Percentiles rank a stretch among this genome's conserved stretches.
These are phyloP conservation scores for Onychostoma macrolepis DNA, from an alignment of 2,113 vertebrate species.

Conservation along the genomic window DNA sequence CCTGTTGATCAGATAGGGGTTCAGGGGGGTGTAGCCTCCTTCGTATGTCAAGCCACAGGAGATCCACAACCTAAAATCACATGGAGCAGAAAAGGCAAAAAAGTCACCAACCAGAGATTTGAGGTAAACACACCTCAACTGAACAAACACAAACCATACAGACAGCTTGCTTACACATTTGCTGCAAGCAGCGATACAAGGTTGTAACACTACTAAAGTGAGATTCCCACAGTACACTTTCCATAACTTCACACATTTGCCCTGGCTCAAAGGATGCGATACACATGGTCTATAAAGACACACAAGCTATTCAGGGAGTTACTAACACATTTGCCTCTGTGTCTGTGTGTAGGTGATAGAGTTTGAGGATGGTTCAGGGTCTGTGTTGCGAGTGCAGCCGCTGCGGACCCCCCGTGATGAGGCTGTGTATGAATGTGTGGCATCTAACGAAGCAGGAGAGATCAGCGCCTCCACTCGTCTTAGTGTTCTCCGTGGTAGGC, in stretches of 20 bases:
- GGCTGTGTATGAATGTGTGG: slow-evolving; percentile 97
- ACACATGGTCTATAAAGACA: background rate
- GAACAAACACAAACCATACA: background rate
- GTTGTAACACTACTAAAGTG: slow-evolving; percentile 27
- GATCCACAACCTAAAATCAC: slow-evolving; percentile 97
- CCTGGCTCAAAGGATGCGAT: background rate
- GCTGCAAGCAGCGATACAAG: background rate
- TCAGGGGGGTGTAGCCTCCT: slow-evolving; percentile 95
- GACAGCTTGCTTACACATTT: slow-evolving; percentile 1
- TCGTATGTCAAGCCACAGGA: slow-evolving; percentile 95
- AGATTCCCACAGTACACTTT: background rate
- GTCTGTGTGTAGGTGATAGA: slow-evolving; percentile 93
- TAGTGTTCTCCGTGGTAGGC: slow-evolving; percentile 92
- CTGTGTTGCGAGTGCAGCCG: slow-evolving; percentile 97
- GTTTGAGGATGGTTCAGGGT: slow-evolving; percentile 98
- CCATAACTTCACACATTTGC: slow-evolving; percentile 17
- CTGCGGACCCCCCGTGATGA: slow-evolving; percentile 95
- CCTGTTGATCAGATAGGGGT: slow-evolving; percentile 95
- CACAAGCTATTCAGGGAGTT: background rate
- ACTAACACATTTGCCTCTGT: slow-evolving; percentile 47
- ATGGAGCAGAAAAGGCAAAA: slow-evolving; percentile 99
- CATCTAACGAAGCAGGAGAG: slow-evolving; percentile 93
- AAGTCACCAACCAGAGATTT: slow-evolving; percentile 99
- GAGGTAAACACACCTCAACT: slow-evolving; percentile 79
- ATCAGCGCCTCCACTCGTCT: slow-evolving; percentile 93